phyloP scores from a whole-genome alignment of 2,888 invertebrate species.

The Thereva unica region DNA sequence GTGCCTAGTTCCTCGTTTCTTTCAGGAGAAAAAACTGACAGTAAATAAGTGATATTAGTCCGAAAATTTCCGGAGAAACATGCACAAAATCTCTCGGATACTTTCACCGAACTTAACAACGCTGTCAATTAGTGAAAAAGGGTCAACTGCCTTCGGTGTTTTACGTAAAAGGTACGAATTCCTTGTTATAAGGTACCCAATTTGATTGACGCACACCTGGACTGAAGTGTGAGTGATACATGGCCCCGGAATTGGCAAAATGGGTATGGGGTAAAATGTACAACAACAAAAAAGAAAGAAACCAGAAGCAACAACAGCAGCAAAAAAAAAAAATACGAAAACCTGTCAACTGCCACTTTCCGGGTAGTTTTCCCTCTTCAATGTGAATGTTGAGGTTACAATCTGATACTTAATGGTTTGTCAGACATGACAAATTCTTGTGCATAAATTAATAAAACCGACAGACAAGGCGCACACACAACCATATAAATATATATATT shows the following conservation, averaged over 20 bases:
- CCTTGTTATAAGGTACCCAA: neutral
- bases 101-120: too few species aligned
- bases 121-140: neutral
- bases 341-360: slow-evolving; percentile 36
- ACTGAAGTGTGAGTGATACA: slow-evolving; percentile 6
- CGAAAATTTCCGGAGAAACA: too few species aligned
- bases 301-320: too few species aligned
- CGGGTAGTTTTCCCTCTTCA: slow-evolving; percentile 31
- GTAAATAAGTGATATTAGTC: too few species aligned
- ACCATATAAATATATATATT: neutral
- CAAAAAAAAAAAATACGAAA: slow-evolving; percentile 27
- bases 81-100: too few species aligned
- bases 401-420: slow-evolving; percentile 36
- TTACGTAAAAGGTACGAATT: slow-evolving; percentile 1
- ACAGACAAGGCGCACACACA: slow-evolving; percentile 7
- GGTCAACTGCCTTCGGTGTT: neutral
- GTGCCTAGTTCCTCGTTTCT: too few species aligned
- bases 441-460: slow-evolving; percentile 35
- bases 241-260: slow-evolving; percentile 25
- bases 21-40: too few species aligned
- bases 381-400: slow-evolving; percentile 36
- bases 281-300: too few species aligned
- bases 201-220: slow-evolving; percentile 24
- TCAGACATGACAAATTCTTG: slow-evolving; percentile 37
- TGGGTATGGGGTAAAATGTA: neutral